A percentile compares a stretch with the other conserved stretches of the same genome.
Evolutionary conservation across 2,888 invertebrate species (phyloP).

Genomic region (Dasypolia templi): DNA sequence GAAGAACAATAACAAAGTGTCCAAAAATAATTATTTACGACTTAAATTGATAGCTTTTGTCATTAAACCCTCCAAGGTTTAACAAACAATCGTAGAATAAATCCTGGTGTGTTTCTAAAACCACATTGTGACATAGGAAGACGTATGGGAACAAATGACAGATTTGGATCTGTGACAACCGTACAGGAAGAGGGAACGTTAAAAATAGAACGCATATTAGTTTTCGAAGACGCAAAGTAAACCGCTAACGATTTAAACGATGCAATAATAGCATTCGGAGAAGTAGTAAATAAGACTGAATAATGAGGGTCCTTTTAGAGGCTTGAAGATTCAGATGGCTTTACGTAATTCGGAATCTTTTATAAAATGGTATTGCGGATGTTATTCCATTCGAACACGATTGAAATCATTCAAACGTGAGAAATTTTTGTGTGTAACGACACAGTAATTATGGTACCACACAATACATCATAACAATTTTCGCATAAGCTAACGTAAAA

Average conservation of each 20-base stretch:
- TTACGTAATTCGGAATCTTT: conserved; percentile 1
- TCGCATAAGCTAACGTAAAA: conserved; percentile 43
- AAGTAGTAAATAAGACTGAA: conserved; percentile 25
- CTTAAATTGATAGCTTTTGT: conserved; percentile 51
- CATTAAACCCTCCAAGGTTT: conserved; percentile 45
- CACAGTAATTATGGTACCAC: conserved; percentile 42
- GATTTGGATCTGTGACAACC: conserved; percentile 75
- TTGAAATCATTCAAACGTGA: conserved; percentile 23
- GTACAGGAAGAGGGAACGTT: conserved; percentile 77
- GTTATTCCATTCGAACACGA: conserved; percentile 11
- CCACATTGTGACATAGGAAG: conserved; percentile 69
- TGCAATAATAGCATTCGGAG: conserved; percentile 36
- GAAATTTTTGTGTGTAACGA: conserved; percentile 45
- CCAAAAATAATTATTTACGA: conserved; percentile 42
- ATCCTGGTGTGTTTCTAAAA: conserved; percentile 46
- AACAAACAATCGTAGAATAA: conserved; percentile 54
- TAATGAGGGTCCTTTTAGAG: conserved; percentile 13
- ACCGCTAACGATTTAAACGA: conserved; percentile 61
- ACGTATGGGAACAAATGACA: conserved; percentile 69
- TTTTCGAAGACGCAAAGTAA: conserved; percentile 64
- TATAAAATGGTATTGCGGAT: conserved; percentile 17
- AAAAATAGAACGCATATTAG: conserved; percentile 71
- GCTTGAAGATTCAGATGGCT: conserved; percentile 13
- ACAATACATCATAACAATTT: conserved; percentile 44
- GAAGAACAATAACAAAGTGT: conserved; percentile 9